Evolutionary conservation across 2,797 vertebrate genomes (phyloP).

Genomic region (Cottoperca gobio): DNA sequence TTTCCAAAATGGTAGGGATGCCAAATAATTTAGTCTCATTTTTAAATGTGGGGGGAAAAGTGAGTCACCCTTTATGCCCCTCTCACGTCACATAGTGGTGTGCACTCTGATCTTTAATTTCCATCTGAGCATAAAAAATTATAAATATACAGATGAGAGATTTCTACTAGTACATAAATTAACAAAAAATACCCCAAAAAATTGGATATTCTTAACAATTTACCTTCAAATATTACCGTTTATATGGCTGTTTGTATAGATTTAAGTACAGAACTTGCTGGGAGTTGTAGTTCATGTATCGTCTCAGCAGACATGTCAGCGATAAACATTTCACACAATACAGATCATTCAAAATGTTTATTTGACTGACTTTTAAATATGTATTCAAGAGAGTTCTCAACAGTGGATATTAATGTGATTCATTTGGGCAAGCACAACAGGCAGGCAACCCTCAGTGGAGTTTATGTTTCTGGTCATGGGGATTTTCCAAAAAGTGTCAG

Average conservation of each 20-base stretch:
- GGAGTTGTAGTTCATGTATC: background rate
- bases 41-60: background rate
- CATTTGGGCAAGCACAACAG: conserved; percentile 24
- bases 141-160: background rate
- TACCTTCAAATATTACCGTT: background rate
- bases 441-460: conserved; percentile 10
- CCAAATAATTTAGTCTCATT: background rate
- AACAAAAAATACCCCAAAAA: background rate
- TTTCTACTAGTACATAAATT: background rate
- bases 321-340: conserved; percentile 28
- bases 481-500: conserved; percentile 25
- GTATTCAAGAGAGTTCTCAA: background rate
- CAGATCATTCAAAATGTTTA: conserved; percentile 4
- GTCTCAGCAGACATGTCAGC: background rate
- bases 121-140: background rate
- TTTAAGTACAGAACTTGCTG: background rate
- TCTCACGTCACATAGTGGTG: background rate
- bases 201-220: background rate
- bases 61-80: background rate
- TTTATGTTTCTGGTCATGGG: conserved; percentile 9
- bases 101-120: background rate
- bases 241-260: background rate
- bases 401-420: background rate
- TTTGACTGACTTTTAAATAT: conserved; percentile 27
- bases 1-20: background rate